Evolutionary conservation across 2,888 invertebrate genomes (phyloP), one percentile per base, ranked within the genome.

Genomic region (Brenthis ino): DNA sequence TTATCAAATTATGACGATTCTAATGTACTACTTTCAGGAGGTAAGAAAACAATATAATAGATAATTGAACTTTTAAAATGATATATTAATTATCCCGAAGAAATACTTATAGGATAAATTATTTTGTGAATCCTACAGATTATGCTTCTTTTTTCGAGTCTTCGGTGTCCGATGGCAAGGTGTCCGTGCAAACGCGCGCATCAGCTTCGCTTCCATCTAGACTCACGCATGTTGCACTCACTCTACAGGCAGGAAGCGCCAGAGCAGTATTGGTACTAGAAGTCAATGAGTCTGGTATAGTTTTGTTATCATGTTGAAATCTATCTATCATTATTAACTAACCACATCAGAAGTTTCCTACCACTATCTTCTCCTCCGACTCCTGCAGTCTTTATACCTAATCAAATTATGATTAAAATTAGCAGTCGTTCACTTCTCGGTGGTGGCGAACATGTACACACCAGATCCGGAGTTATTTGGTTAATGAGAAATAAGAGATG

Each of bases 161-260:
- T 5, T 68, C 57, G 2, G 68, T 82, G 24, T 67, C 69, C 0
- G 76, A 79, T 56, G 82, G 80, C 3, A 53, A 66, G 20, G 85
- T 89, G 13, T 75, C 73, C 3, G 79, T 89, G 4, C 71, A 73
- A 24, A 64, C 77, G 5, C 51, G 57, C 14, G 77, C 69, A 3
- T 69, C 82, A 12, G 64, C 82, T 14, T 72, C 69, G 6, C 57
- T 87, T 48, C 83, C 86, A 0, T 65, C 70, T 50, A 77, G 80
- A 48, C 69, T 82, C 16, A 73, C 79, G 0, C 77, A 77, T 53
- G 74, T 87, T 3, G 73, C 78, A 4, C 70, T 91, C 51, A 85
- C 87, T 73, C 77, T 91, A 12, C 79, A 77, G 4, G 85, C 84
- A 2, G 80, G 50, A 3, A 64, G 70, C 6, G 86, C 86, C 5